phyloP scores from a whole-genome alignment of 2,888 invertebrate species.

The Poecilobothrus nobilitatus region DNA sequence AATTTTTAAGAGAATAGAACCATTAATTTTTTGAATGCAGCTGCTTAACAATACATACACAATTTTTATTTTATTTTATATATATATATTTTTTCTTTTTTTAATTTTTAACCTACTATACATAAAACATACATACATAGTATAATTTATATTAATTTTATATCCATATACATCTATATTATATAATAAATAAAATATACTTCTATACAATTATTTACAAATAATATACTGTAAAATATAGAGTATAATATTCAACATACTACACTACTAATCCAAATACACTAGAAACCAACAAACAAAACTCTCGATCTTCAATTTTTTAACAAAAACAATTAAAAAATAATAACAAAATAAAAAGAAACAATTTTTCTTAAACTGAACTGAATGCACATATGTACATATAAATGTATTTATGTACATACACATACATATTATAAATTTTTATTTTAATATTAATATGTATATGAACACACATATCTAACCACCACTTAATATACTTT shows the following conservation, averaged over 20 bases:
- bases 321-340: too few species aligned
- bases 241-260: background rate
- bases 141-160: background rate
- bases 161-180: background rate
- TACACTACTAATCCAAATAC: conserved; percentile 3
- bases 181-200: background rate
- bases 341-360: too few species aligned
- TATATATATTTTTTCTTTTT: background rate
- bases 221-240: background rate
- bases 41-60: background rate
- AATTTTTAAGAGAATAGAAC: background rate
- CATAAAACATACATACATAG: background rate
- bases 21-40: conserved; percentile 1
- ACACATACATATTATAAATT: background rate
- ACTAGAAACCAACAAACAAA: background rate
- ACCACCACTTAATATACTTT: too few species aligned
- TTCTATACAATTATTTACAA: background rate
- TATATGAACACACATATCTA: too few species aligned
- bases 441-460: too few species aligned
- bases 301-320: background rate
- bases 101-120: background rate
- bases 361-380: too few species aligned
- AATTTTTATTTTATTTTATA: background rate
- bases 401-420: background rate
- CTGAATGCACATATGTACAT: too few species aligned